Evolutionary conservation across 2,888 invertebrate species (phyloP).

Genomic region (Dichetophora obliterata): DNA sequence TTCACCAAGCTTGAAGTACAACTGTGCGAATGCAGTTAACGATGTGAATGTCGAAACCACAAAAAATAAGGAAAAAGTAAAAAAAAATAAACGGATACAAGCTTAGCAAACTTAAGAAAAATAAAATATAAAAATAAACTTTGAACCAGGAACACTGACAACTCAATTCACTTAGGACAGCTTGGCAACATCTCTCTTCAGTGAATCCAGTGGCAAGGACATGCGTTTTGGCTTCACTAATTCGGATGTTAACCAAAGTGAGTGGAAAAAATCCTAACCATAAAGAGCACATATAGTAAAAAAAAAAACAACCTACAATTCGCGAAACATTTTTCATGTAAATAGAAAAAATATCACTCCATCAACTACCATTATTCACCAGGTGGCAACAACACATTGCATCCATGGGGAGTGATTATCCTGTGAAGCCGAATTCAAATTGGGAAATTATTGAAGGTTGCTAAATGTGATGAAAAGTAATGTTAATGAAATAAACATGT

Average conservation of each 20-base stretch:
- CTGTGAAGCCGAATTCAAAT: constrained; percentile 3
- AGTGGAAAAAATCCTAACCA: constrained; percentile 1
- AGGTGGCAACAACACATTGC: background rate
- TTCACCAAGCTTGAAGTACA: background rate
- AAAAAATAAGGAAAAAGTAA: background rate
- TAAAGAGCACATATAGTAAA: constrained; percentile 5
- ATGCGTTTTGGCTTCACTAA: background rate
- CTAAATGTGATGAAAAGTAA: constrained; percentile 43
- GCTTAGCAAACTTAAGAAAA: background rate
- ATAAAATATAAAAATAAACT: background rate
- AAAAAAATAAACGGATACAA: background rate
- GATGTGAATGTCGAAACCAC: constrained; percentile 15
- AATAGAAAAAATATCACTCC: background rate
- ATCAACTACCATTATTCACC: background rate
- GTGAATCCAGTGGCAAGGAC: background rate
- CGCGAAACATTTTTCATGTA: constrained; percentile 32
- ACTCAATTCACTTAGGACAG: constrained; percentile 28
- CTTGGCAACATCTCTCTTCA: background rate
- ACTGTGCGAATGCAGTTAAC: constrained; percentile 8
- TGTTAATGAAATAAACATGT: constrained; percentile 57
- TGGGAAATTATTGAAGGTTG: constrained; percentile 26
- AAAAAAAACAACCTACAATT: constrained; percentile 11
- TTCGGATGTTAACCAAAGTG: background rate
- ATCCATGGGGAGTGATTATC: constrained; percentile 22
- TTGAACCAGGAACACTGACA: background rate